A percentile compares a stretch with the other conserved stretches of the same genome.
Evolutionary conservation across 2,888 invertebrate species (phyloP).

Genomic region (Nemotelus nigrinus): DNA sequence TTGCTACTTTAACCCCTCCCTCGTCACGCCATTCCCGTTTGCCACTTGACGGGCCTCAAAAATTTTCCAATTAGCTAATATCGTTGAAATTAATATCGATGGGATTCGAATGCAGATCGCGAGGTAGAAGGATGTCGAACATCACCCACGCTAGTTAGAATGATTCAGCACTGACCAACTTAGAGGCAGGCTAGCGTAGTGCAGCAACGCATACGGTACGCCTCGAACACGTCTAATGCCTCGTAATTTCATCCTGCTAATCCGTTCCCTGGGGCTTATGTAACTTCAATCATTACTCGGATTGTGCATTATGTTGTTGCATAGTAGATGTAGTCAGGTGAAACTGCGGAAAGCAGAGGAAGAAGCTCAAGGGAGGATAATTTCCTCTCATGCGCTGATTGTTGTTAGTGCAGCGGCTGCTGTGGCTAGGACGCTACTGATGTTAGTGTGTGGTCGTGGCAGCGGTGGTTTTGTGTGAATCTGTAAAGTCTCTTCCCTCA

Average conservation of each 20-base stretch:
- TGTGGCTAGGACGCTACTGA: slow-evolving; percentile 22
- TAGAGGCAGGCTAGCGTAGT: too few relatives aligned
- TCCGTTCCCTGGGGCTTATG: slow-evolving; percentile 38
- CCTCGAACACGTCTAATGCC: slow-evolving; percentile 31
- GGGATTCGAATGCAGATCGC: not conserved
- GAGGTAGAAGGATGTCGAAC: too few relatives aligned
- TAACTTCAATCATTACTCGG: slow-evolving; percentile 35
- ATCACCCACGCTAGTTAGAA: too few relatives aligned
- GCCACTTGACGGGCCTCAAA: not conserved
- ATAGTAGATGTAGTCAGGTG: not conserved
- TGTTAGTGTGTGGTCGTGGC: slow-evolving; percentile 5
- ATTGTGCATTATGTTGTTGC: slow-evolving; percentile 24
- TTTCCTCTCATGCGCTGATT: not conserved
- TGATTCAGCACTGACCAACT: too few relatives aligned
- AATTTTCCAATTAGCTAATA: slow-evolving; percentile 37
- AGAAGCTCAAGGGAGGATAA: not conserved
- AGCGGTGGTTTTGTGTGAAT: slow-evolving; percentile 15
- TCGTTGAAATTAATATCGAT: slow-evolving; percentile 15
- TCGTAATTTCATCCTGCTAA: slow-evolving; percentile 38
- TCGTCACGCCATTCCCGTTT: too few relatives aligned
- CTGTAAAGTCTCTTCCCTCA: slow-evolving; percentile 19
- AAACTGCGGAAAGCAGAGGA: not conserved
- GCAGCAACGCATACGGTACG: not conserved
- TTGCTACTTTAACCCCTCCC: too few relatives aligned
- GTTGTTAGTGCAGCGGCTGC: slow-evolving; percentile 1